Evolutionary conservation across 2,888 invertebrate species (phyloP), one percentile per base, ranked within the genome.

Genomic region (Corythucha ciliata): DNA sequence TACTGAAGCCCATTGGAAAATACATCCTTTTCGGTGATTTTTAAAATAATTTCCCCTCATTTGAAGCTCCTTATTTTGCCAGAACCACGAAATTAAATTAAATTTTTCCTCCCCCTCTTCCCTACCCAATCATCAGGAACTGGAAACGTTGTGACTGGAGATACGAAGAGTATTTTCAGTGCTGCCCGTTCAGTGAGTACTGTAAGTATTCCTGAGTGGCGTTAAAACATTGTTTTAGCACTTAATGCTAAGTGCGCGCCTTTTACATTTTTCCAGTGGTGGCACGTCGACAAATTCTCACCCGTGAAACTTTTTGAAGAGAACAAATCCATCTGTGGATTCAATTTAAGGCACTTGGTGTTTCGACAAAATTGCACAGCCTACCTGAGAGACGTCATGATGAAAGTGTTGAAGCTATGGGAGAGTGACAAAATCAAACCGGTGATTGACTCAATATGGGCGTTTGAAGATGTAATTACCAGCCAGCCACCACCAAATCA

Each of bases 221-320:
- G 8, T 29, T 29, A 29, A 29, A 10, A 8, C 8, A 29, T 10
- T 12, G 29, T 29, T 29, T 29, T 8, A 29, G 12, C 8, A 29
- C 29, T 12, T 29, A 12, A 29, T 12, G 10, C 14, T 45, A 12
- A 5, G 10, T 12, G 6, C 22, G n/a, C 18, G 16, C 5, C 18
- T 14, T 51, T 46, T 36, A 29, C 60, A 53, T 53, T 61, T 55
- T 67, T 68, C 7, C 68, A 83, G 83, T 90, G 89, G 89, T 89
- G 88, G 89, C 88, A 88, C 72, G 87, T 88, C 55, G 89, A 89
- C 72, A 90, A 89, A 72, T 80, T 90, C 58, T 86, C 84, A 4
- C 89, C 89, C 6, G 78, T 88, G 69, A 88, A 87, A 70, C 72
- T 90, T 63, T 89, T 84, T 70, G 88, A 89, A 63, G 89, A 90